phyloP scores from a whole-genome alignment of 1,140 invertebrate genomes.

The Euglossa dilemma region DNA sequence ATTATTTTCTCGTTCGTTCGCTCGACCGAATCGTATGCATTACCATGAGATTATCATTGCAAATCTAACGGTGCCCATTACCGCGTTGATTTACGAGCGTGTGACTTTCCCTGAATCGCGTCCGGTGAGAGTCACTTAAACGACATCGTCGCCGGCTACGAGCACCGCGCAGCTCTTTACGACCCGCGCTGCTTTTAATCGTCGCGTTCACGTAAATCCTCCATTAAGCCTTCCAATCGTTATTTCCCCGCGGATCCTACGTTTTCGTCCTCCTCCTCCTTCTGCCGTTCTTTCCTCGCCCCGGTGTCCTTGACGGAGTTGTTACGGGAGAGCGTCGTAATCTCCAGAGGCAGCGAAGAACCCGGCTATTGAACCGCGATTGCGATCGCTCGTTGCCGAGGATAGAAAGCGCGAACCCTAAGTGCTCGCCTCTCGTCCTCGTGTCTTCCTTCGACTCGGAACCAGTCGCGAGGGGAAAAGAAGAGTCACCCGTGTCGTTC shows the following conservation, averaged over 20 bases:
- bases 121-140: slow-evolving; percentile 44
- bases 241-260: background rate
- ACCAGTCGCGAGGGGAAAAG: background rate
- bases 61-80: slow-evolving; percentile 69
- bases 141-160: slow-evolving; percentile 24
- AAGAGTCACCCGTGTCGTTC: slow-evolving; percentile 18
- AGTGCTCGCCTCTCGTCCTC: background rate
- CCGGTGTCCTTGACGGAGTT: background rate
- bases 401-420: background rate
- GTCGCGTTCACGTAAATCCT: background rate
- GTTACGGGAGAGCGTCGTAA: background rate
- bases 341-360: background rate
- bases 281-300: background rate
- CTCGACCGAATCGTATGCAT: slow-evolving; percentile 67
- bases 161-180: slow-evolving; percentile 8
- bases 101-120: slow-evolving; percentile 68
- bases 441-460: background rate
- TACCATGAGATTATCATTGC: slow-evolving; percentile 72
- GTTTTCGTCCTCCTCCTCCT: background rate
- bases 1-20: slow-evolving; percentile 67
- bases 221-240: background rate
- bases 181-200: slow-evolving; percentile 7
- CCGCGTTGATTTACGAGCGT: slow-evolving; percentile 68
- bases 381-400: background rate
- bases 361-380: background rate